Conservation (phyloP, 2,797 vertebrate genomes). For the Chelon labrosus region DNA sequence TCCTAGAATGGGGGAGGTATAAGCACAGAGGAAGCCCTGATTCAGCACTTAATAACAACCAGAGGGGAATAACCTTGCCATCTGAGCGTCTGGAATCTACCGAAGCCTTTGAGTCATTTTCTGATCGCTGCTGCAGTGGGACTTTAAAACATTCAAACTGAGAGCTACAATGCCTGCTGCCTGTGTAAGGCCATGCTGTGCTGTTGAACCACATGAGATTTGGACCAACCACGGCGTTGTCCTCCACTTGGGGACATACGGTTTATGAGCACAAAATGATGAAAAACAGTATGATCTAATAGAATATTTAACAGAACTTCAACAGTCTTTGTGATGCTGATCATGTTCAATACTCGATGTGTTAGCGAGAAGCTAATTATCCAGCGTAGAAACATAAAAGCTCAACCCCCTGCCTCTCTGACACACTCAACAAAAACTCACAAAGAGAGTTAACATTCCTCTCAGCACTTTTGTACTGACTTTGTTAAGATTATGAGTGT, state of each 20-base stretch:
- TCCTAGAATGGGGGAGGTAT: slow-evolving; percentile 28
- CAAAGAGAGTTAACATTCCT: slow-evolving; percentile 16
- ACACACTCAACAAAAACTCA: slow-evolving; percentile 27
- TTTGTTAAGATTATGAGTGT: slow-evolving; percentile 9
- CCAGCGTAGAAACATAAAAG: slow-evolving; percentile 9
- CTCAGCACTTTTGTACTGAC: slow-evolving; percentile 2
- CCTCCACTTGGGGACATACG: slow-evolving; percentile 27
- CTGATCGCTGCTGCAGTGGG: slow-evolving; percentile 30
- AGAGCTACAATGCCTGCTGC: slow-evolving; percentile 27
- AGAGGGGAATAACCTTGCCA: slow-evolving; percentile 50
- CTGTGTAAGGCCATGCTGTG: slow-evolving; percentile 29
- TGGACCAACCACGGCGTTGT: slow-evolving; percentile 29
- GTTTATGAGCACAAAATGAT: slow-evolving; percentile 12
- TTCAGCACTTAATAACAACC: slow-evolving; percentile 56
- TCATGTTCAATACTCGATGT: neutral
- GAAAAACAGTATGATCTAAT: slow-evolving; percentile 20
- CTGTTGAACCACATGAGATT: slow-evolving; percentile 27
- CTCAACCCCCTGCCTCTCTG: slow-evolving; percentile 6
- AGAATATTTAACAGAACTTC: neutral
- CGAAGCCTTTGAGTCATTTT: slow-evolving; percentile 43
- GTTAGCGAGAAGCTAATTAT: slow-evolving; percentile 33
- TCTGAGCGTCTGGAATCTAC: slow-evolving; percentile 24
- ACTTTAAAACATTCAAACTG: slow-evolving; percentile 41
- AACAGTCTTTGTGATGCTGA: slow-evolving; percentile 13
- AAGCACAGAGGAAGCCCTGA: slow-evolving; percentile 55